Percentiles rank a stretch among this genome's conserved stretches.
Conservation (phyloP, 2,797 vertebrate genomes). For the Monodelphis domestica region DNA sequence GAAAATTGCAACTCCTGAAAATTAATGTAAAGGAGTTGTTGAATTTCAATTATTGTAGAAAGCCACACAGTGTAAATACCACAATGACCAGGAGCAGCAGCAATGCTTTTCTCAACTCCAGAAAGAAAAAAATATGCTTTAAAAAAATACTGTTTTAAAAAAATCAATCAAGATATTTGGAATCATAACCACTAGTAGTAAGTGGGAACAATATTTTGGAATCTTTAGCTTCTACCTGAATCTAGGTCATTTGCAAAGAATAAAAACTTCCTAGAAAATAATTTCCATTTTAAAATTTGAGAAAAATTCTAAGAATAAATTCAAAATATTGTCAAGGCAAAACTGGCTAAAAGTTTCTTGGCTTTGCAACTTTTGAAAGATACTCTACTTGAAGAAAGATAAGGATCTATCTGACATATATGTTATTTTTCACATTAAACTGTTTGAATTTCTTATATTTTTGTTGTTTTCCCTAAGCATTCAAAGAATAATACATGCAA, state of each 20-base stretch:
- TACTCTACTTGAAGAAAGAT: neutral
- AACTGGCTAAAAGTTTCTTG: neutral
- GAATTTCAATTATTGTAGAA: constrained; percentile 46
- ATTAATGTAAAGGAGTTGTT: constrained; percentile 38
- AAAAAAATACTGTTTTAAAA: constrained; percentile 19
- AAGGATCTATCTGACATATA: neutral
- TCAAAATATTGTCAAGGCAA: neutral
- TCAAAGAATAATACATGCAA: neutral
- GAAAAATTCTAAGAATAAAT: neutral
- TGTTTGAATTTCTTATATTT: neutral
- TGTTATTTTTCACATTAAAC: neutral
- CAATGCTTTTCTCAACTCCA: neutral
- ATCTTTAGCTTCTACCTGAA: neutral
- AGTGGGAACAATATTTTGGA: neutral
- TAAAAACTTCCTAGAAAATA: neutral
- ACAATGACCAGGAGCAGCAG: neutral
- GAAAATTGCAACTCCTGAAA: constrained; percentile 70
- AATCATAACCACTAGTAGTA: neutral
- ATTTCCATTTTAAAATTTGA: constrained; percentile 34
- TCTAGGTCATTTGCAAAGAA: constrained; percentile 3
- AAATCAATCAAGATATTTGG: neutral
- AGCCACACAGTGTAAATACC: neutral
- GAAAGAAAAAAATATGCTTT: neutral
- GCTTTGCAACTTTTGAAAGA: neutral
- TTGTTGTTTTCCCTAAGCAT: neutral